Percentiles rank a stretch among this genome's conserved stretches.
Conservation (phyloP, 2,113 vertebrate genomes). For the Gymnorhina tibicen region DNA sequence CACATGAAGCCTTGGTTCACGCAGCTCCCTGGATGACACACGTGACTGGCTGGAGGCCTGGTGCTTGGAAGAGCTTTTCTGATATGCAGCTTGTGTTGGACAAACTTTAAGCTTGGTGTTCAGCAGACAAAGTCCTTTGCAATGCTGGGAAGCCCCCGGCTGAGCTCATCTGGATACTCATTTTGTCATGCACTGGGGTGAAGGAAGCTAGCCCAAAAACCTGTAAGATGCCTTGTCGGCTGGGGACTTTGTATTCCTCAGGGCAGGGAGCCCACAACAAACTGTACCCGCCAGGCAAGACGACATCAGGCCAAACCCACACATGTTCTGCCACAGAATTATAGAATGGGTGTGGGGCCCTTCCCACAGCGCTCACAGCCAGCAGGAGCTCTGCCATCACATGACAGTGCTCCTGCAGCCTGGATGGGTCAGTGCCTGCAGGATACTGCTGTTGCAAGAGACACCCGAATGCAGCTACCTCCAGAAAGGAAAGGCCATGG, state of each 20-base stretch:
- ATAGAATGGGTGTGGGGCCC: neutral
- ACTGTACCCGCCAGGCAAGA: neutral
- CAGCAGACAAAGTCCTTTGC: neutral
- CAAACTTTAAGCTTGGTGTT: neutral
- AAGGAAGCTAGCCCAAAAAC: neutral
- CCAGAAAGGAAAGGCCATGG: neutral
- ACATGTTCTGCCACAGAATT: neutral
- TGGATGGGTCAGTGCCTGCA: neutral
- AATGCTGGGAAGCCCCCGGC: neutral
- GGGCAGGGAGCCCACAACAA: neutral
- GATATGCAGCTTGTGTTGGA: neutral
- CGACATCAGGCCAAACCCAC: neutral
- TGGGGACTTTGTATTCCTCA: neutral
- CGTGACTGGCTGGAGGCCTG: neutral
- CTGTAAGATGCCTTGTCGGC: fast-evolving
- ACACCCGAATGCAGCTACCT: fast-evolving
- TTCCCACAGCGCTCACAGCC: fast-evolving
- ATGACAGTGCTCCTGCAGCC: fast-evolving
- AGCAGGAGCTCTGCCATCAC: neutral
- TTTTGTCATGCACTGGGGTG: neutral
- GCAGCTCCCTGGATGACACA: neutral
- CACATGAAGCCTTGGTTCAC: neutral
- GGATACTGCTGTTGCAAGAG: fast-evolving
- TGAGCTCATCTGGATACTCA: neutral
- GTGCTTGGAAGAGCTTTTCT: neutral